Evolutionary conservation across 2,113 vertebrate genomes (phyloP).

Genomic region (Tragelaphus strepsiceros): DNA sequence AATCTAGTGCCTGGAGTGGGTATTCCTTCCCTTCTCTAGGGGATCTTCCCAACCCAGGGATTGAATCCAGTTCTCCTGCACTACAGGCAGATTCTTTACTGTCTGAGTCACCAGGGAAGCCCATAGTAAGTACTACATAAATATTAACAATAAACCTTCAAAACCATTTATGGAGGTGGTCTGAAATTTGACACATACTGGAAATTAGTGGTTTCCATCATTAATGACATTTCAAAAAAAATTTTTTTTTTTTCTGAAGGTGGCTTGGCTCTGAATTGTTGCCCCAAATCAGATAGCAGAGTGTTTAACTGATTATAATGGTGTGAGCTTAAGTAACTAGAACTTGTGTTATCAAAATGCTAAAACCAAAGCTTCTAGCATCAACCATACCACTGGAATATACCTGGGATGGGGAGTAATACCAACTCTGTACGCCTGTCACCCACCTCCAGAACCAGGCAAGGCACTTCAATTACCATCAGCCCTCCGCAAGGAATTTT

Average conservation of each 20-base stretch:
- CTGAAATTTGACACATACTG: neutral
- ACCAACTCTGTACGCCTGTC: rapidly evolving
- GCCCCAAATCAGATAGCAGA: neutral
- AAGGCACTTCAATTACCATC: neutral
- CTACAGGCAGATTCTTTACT: neutral
- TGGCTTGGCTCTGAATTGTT: neutral
- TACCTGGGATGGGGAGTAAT: neutral
- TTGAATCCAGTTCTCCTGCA: neutral
- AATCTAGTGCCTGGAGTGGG: neutral
- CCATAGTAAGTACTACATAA: neutral
- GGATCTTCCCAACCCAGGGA: neutral
- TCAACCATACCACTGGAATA: neutral
- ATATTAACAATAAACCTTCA: neutral
- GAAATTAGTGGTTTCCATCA: neutral
- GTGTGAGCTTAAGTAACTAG: neutral
- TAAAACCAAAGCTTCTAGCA: neutral
- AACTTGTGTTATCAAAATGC: neutral
- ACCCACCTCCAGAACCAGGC: neutral
- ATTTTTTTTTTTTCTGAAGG: neutral
- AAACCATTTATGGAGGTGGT: neutral
- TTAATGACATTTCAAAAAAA: neutral
- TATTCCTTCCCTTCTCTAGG: neutral
- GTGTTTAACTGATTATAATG: neutral
- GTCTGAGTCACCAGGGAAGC: neutral
- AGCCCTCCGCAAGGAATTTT: neutral